These are phyloP conservation scores for Smithornis capensis DNA, from an alignment of 2,113 vertebrate species.

Conservation along the genomic window DNA sequence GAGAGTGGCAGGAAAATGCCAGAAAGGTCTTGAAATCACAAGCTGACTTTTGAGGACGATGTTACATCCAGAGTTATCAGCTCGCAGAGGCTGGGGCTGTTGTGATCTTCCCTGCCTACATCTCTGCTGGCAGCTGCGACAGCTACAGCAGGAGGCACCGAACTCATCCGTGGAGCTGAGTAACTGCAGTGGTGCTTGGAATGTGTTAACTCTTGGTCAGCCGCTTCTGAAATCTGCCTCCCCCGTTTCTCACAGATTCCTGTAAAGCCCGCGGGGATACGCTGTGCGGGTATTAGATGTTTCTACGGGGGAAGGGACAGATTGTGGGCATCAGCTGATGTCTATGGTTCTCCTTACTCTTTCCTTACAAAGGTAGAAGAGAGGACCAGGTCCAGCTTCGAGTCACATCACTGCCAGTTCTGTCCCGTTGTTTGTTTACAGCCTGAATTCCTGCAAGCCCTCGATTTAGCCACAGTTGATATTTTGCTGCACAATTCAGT, in stretches of 20 bases:
- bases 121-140: neutral
- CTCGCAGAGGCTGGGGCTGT: neutral
- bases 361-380: neutral
- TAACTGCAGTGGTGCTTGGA: neutral
- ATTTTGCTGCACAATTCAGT: neutral
- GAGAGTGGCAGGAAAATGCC: neutral
- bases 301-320: neutral
- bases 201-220: neutral
- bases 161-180: neutral
- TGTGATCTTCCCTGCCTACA: neutral
- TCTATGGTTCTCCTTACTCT: neutral
- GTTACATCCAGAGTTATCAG: neutral
- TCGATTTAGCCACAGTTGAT: neutral
- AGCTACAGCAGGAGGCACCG: neutral
- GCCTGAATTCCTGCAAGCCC: neutral
- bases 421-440: neutral
- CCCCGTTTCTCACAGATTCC: neutral
- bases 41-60: neutral
- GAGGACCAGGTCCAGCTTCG: neutral
- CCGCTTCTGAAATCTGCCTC: neutral
- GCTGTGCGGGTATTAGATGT: neutral
- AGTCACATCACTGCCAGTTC: neutral
- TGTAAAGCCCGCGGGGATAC: neutral
- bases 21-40: neutral
- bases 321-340: neutral